Evolutionary conservation across 2,113 vertebrate genomes (phyloP).

Genomic region (Bufo gargarizans): DNA sequence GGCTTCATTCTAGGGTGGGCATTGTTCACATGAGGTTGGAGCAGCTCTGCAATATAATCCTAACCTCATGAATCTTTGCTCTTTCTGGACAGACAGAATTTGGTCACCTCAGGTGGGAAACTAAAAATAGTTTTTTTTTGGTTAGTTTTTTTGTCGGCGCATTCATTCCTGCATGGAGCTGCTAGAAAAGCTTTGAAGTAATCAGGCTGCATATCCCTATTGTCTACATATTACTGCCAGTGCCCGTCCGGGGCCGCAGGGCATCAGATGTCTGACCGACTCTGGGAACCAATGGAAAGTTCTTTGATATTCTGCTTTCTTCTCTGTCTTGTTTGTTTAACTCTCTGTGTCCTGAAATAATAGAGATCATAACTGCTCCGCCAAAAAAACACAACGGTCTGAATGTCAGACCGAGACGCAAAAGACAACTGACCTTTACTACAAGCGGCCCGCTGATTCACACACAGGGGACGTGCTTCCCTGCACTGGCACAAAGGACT

Average conservation of each 20-base stretch:
- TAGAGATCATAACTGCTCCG: neutral
- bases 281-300: slow-evolving; percentile 54
- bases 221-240: slow-evolving; percentile 32
- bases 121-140: neutral
- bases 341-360: slow-evolving; percentile 37
- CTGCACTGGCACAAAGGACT: neutral
- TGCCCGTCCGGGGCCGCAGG: slow-evolving; percentile 38
- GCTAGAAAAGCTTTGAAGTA: slow-evolving; percentile 41
- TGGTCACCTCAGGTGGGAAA: neutral
- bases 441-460: neutral
- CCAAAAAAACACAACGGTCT: neutral
- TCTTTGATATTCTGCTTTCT: slow-evolving; percentile 55
- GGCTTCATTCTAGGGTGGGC: neutral
- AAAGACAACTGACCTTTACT: neutral
- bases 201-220: slow-evolving; percentile 36
- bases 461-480: neutral
- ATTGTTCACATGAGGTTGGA: neutral
- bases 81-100: neutral
- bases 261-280: slow-evolving; percentile 53
- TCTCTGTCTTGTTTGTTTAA: slow-evolving; percentile 46
- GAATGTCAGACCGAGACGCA: neutral
- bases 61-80: neutral
- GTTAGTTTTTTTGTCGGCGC: neutral
- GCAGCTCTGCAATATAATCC: neutral
- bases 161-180: slow-evolving; percentile 7